phyloP scores from a whole-genome alignment of 1,140 invertebrate species.

The Lepidurus packardi region DNA sequence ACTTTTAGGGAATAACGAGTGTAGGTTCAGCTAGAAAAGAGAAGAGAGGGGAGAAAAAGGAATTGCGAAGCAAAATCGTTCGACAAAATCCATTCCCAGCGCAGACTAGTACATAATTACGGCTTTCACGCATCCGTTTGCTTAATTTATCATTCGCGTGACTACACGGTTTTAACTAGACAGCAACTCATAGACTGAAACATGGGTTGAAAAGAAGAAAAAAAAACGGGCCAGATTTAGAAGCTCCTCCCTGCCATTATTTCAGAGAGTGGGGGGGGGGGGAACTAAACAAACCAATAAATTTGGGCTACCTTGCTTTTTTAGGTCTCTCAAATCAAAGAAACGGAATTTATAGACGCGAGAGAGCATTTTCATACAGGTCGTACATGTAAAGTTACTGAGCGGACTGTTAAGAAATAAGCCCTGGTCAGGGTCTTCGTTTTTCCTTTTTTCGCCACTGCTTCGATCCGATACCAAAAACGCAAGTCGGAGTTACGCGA shows the following conservation, averaged over 20 bases:
- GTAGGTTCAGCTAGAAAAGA: not conserved
- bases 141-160: slow-evolving; percentile 11
- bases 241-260: not conserved
- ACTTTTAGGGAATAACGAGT: not conserved
- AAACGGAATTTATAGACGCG: too few relatives aligned
- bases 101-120: not conserved
- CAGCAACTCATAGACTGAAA: not conserved
- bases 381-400: too few relatives aligned
- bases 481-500: too few relatives aligned
- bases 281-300: too few relatives aligned
- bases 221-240: not conserved
- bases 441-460: too few relatives aligned
- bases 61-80: too few relatives aligned
- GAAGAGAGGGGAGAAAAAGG: not conserved
- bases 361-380: too few relatives aligned
- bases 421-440: too few relatives aligned
- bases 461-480: too few relatives aligned
- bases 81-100: not conserved
- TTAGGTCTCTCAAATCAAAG: too few relatives aligned
- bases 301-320: too few relatives aligned
- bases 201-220: not conserved
- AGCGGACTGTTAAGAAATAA: too few relatives aligned
- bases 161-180: slow-evolving; percentile 5
- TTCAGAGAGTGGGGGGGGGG: not conserved
- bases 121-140: not conserved